phyloP scores from a whole-genome alignment of 2,113 vertebrate species.

The Chaetops frenatus region DNA sequence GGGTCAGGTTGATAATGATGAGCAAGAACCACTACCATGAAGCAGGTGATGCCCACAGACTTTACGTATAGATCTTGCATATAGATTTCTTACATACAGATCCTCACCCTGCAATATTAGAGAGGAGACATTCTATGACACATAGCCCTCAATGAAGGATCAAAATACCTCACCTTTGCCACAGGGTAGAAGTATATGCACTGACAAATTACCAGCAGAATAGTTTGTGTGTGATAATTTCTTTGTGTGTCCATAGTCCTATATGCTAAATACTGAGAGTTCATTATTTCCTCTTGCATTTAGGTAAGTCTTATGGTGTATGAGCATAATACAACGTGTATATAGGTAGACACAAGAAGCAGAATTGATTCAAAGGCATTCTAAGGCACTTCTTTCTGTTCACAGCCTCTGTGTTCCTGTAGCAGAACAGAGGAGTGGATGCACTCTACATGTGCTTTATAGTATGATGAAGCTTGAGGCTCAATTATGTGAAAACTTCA shows the following conservation, averaged over 20 bases:
- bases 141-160: neutral
- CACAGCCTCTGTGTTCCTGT: neutral
- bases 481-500: neutral
- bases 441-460: neutral
- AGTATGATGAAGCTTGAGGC: neutral
- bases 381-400: neutral
- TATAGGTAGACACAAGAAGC: neutral
- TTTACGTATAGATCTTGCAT: neutral
- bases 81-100: rapidly evolving
- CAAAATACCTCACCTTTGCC: neutral
- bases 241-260: neutral
- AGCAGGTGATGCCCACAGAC: neutral
- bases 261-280: neutral
- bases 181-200: neutral
- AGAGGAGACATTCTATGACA: neutral
- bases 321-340: neutral
- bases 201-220: neutral
- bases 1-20: neutral
- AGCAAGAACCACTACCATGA: neutral
- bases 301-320: neutral
- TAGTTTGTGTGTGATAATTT: neutral
- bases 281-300: neutral
- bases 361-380: neutral
- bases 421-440: neutral
- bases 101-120: neutral